These are phyloP conservation scores for Phragmatobia fuliginosa DNA, from an alignment of 2,888 invertebrate genomes.

Conservation along the genomic window DNA sequence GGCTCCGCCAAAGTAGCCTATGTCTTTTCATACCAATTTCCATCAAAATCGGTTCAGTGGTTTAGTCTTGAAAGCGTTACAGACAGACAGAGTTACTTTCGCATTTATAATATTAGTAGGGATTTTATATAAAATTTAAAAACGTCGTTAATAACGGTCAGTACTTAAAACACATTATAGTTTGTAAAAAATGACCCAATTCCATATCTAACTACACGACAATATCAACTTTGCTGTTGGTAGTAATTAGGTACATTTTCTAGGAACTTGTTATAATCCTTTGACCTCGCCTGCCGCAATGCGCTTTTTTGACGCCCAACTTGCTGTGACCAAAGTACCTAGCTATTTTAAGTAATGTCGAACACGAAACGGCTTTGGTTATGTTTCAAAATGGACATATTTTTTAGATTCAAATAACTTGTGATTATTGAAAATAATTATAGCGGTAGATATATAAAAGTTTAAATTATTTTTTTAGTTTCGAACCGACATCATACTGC, in stretches of 20 bases:
- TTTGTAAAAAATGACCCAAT: background rate
- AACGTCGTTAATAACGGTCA: background rate
- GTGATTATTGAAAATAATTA: background rate
- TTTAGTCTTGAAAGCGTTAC: no score
- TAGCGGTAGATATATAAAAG: background rate
- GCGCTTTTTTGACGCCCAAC: slow-evolving; percentile 44
- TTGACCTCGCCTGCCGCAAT: slow-evolving; percentile 41
- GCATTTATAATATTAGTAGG: background rate
- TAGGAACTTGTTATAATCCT: slow-evolving; percentile 36
- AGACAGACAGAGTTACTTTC: no score
- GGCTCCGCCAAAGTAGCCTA: no score
- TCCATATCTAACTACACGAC: background rate
- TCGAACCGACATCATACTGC: no score
- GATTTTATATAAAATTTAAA: background rate
- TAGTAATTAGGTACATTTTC: slow-evolving; percentile 21
- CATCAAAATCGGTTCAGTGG: no score
- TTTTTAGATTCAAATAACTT: slow-evolving; percentile 8
- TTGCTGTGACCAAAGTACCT: slow-evolving; percentile 14
- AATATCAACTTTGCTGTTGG: slow-evolving; percentile 7
- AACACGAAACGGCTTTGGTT: slow-evolving; percentile 21
- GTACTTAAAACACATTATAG: background rate
- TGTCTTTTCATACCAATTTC: no score
- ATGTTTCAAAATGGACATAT: slow-evolving; percentile 8
- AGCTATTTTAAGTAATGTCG: slow-evolving; percentile 16
- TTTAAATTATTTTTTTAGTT: no score